Conservation (phyloP, 2,888 invertebrate genomes). For the Hirtodrosophila trivittata region DNA sequence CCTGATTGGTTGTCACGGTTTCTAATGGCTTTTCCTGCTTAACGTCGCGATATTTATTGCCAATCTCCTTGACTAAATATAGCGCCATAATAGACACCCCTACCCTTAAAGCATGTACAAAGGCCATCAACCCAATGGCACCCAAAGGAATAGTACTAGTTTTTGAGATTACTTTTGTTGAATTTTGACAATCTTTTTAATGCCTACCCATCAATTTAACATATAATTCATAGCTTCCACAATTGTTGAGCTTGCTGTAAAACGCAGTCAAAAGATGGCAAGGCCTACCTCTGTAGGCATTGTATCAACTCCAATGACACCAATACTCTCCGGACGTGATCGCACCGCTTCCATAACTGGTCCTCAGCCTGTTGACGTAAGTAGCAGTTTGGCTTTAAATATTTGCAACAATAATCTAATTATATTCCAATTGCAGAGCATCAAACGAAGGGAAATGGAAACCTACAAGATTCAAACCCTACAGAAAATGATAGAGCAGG, state of each 20-base stretch:
- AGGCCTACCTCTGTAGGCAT: constrained; percentile 84
- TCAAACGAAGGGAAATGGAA: constrained; percentile 93
- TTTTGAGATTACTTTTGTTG: too few relatives aligned
- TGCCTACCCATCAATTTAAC: neutral
- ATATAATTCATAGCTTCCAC: constrained; percentile 85
- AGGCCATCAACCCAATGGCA: too few relatives aligned
- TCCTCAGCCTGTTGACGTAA: constrained; percentile 94
- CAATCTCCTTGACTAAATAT: too few relatives aligned
- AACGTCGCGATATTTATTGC: too few relatives aligned
- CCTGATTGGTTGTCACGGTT: too few relatives aligned
- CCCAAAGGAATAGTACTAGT: too few relatives aligned
- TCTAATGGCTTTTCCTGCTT: too few relatives aligned
- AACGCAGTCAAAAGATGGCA: constrained; percentile 85
- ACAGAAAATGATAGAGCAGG: constrained; percentile 94
- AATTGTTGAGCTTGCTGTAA: constrained; percentile 89
- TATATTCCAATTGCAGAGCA: constrained; percentile 86
- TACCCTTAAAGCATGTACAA: too few relatives aligned
- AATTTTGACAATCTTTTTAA: constrained; percentile 1
- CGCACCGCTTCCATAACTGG: constrained; percentile 89
- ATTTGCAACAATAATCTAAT: neutral
- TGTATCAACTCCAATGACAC: constrained; percentile 85
- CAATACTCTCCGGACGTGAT: constrained; percentile 84
- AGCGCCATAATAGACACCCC: too few relatives aligned
- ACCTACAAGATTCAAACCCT: constrained; percentile 93
- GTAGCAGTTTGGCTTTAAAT: constrained; percentile 7